These are phyloP conservation scores for Polietes domitor DNA, from an alignment of 2,888 invertebrate species.

Conservation along the genomic window DNA sequence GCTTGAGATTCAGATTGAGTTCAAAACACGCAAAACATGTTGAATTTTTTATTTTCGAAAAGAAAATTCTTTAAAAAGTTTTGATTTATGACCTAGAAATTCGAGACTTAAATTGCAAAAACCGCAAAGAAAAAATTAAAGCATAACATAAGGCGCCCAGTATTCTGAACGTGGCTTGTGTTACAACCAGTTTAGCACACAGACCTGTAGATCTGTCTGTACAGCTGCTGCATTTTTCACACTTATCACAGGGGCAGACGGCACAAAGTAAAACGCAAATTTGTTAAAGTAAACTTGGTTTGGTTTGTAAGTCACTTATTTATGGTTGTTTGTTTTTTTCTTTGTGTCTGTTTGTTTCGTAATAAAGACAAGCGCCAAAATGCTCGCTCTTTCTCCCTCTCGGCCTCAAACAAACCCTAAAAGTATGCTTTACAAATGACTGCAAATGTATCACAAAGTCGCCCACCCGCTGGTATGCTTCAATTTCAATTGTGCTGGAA, in stretches of 20 bases:
- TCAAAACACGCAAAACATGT: neutral
- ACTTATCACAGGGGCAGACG: too few species aligned
- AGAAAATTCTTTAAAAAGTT: neutral
- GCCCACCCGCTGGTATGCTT: neutral
- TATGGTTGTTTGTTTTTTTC: too few species aligned
- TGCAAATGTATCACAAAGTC: neutral
- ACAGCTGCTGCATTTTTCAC: too few species aligned
- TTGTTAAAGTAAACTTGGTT: too few species aligned
- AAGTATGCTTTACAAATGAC: neutral
- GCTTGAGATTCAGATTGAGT: too few species aligned
- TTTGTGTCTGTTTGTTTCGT: too few species aligned
- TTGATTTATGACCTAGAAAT: neutral
- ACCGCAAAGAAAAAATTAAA: neutral
- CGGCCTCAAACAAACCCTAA: neutral
- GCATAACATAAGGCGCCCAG: neutral
- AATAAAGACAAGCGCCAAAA: too few species aligned
- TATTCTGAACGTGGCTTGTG: too few species aligned
- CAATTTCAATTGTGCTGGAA: neutral
- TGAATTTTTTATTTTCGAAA: neutral
- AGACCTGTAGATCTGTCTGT: too few species aligned
- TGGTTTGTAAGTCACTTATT: too few species aligned
- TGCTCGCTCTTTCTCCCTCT: too few species aligned
- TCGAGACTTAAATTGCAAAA: neutral
- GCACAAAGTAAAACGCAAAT: too few species aligned
- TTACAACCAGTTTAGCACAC: neutral